phyloP scores from a whole-genome alignment of 1,140 invertebrate genomes.

The Leptinotarsa texana region DNA sequence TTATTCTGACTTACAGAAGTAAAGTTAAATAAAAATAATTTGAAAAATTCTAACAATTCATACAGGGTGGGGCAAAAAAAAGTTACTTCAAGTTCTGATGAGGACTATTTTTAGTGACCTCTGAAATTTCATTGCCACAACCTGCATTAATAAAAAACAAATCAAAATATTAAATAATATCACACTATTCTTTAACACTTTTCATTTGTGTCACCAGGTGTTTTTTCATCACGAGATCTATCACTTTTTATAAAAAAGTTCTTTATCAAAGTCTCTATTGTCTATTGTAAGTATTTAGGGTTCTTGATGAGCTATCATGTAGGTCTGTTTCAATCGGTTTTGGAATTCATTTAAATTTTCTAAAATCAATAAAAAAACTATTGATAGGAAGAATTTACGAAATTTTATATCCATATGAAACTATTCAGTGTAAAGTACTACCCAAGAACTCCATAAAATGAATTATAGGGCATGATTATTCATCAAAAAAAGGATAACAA shows the following conservation, averaged over 20 bases:
- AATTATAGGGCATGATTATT: too few relatives aligned
- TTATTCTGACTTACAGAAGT: slow-evolving; percentile 42
- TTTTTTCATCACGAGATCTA: slow-evolving; percentile 51
- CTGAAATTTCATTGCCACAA: slow-evolving; percentile 10
- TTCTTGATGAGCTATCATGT: slow-evolving; percentile 8
- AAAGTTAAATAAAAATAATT: slow-evolving; percentile 52
- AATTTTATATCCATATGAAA: too few relatives aligned
- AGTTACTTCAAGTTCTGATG: too few relatives aligned
- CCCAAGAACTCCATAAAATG: too few relatives aligned
- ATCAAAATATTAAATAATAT: slow-evolving; percentile 55
- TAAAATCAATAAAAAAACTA: background rate
- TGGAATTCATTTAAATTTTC: background rate
- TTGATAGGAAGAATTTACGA: too few relatives aligned
- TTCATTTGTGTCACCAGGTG: slow-evolving; percentile 48
- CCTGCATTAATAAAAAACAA: slow-evolving; percentile 47
- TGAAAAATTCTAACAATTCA: slow-evolving; percentile 51
- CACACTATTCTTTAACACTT: slow-evolving; percentile 51
- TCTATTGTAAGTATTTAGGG: slow-evolving; percentile 4
- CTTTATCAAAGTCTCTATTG: slow-evolving; percentile 4
- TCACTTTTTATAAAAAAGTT: slow-evolving; percentile 31
- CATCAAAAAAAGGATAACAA: background rate
- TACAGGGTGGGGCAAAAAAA: slow-evolving; percentile 27
- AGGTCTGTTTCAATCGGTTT: background rate
- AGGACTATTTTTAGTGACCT: background rate
- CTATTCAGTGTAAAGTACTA: too few relatives aligned